Percentiles rank a stretch among this genome's conserved stretches.
phyloP scores from a whole-genome alignment of 2,113 vertebrate genomes.

The Hippocampus barbouri region DNA sequence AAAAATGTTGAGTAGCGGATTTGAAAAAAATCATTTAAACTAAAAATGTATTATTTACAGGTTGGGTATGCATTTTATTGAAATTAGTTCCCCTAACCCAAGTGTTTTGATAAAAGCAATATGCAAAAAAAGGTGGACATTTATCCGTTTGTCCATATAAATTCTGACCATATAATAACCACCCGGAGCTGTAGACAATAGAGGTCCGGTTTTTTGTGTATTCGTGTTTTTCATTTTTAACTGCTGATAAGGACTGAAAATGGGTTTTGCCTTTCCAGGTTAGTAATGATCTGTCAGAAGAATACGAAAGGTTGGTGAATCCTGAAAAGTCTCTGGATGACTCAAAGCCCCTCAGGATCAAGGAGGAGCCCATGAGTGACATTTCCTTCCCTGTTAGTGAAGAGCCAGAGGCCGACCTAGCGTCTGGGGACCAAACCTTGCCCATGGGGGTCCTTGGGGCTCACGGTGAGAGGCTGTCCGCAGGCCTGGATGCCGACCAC shows the following conservation, averaged over 20 bases:
- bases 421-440: constrained; percentile 87
- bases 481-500: constrained; percentile 85
- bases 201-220: neutral
- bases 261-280: constrained; percentile 68
- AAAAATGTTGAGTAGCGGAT: no score
- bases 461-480: constrained; percentile 82
- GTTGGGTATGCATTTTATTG: no score
- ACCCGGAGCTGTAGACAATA: neutral
- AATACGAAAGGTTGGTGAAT: constrained; percentile 93
- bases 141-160: no score
- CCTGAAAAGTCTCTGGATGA: constrained; percentile 93
- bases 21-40: no score
- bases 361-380: constrained; percentile 90
- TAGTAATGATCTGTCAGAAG: constrained; percentile 93
- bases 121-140: no score
- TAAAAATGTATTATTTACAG: no score
- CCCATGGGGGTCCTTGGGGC: constrained; percentile 87
- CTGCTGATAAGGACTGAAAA: neutral
- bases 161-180: no score
- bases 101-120: no score
- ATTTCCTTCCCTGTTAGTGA: constrained; percentile 90
- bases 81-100: no score
- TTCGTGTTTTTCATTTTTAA: neutral
- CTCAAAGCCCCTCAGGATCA: constrained; percentile 89
- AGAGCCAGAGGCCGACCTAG: constrained; percentile 86